phyloP scores from a whole-genome alignment of 1,140 invertebrate genomes.

The Nebria ingens region DNA sequence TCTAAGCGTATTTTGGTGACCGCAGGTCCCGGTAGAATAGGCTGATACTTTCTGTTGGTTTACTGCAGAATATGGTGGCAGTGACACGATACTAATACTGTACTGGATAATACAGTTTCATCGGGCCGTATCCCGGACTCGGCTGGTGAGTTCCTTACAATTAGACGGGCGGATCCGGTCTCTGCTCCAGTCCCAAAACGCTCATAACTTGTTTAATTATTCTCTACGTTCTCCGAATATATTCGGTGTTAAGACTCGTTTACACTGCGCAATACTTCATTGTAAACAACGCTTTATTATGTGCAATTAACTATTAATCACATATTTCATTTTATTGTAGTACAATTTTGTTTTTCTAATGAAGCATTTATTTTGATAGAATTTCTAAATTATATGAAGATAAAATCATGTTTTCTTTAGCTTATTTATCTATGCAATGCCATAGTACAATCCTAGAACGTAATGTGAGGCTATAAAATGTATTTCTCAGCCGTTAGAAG shows the following conservation, averaged over 20 bases:
- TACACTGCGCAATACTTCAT: background rate
- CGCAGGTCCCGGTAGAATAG: no score
- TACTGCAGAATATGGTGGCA: no score
- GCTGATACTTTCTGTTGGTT: no score
- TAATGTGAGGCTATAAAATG: no score
- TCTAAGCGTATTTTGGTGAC: no score
- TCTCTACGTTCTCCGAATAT: background rate
- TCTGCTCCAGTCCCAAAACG: background rate
- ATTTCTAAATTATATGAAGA: background rate
- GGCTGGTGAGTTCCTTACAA: constrained; percentile 1
- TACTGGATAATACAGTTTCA: no score
- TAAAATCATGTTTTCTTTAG: background rate
- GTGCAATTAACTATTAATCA: no score
- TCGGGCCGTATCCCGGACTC: background rate
- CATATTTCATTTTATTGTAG: no score
- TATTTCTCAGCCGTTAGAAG: no score
- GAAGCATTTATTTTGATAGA: background rate
- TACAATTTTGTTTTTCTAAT: background rate
- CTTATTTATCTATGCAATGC: background rate
- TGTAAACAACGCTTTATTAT: background rate
- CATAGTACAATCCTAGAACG: background rate
- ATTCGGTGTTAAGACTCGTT: background rate
- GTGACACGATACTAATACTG: no score
- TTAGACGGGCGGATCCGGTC: background rate
- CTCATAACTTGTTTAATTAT: constrained; percentile 9